Conservation (phyloP, 1,140 invertebrate species). For the Octopus bimaculoides region DNA sequence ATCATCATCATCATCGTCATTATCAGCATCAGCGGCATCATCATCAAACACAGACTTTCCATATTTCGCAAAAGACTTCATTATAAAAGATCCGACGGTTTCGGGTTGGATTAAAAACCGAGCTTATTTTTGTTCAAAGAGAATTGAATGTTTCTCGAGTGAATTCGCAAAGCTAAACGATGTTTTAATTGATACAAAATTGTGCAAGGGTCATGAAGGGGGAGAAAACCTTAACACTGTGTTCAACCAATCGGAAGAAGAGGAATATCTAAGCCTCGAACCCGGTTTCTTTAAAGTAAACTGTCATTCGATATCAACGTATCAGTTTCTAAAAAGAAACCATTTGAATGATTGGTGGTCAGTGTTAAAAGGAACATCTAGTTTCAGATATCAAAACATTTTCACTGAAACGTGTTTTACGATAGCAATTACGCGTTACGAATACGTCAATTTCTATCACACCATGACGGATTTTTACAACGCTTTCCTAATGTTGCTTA, state of each 20-base stretch:
- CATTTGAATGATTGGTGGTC: slow-evolving; percentile 34
- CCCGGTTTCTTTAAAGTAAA: slow-evolving; percentile 37
- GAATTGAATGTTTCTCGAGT: slow-evolving; percentile 26
- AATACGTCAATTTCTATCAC: slow-evolving; percentile 55
- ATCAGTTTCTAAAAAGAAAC: slow-evolving; percentile 23
- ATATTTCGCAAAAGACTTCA: slow-evolving; percentile 15
- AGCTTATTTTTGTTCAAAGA: slow-evolving; percentile 16
- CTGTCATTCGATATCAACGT: slow-evolving; percentile 19
- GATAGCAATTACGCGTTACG: slow-evolving; percentile 43
- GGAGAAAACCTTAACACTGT: slow-evolving; percentile 43
- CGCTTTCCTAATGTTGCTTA: slow-evolving; percentile 45
- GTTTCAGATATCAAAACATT: slow-evolving; percentile 6
- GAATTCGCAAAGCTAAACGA: slow-evolving; percentile 30
- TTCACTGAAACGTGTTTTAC: slow-evolving; percentile 26
- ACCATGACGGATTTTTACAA: slow-evolving; percentile 55
- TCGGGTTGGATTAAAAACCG: slow-evolving; percentile 20
- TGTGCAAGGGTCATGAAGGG: slow-evolving; percentile 23
- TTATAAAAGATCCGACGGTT: slow-evolving; percentile 16
- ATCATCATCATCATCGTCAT: slow-evolving; percentile 1
- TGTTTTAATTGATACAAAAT: slow-evolving; percentile 26
- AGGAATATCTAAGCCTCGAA: slow-evolving; percentile 34
- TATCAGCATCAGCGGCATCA: not conserved
- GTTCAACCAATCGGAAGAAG: slow-evolving; percentile 38
- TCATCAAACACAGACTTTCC: slow-evolving; percentile 9
- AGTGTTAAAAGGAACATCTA: slow-evolving; percentile 15